Percentiles rank a stretch among this genome's conserved stretches.
These are phyloP conservation scores for Xiphydria camelus DNA, from an alignment of 2,888 invertebrate species.

Conservation along the genomic window DNA sequence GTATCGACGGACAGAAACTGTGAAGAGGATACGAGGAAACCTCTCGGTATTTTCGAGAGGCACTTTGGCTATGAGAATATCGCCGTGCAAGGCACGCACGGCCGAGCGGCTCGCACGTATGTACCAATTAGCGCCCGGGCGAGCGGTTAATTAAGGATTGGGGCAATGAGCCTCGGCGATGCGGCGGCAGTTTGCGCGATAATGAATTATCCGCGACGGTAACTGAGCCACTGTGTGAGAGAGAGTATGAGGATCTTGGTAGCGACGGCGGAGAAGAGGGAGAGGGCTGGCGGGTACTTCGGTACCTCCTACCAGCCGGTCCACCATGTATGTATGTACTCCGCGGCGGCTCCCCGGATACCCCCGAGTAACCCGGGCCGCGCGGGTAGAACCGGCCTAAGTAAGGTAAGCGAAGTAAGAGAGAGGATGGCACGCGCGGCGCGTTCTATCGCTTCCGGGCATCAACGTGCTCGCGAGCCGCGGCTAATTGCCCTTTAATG, in stretches of 20 bases:
- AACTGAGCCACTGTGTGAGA: slow-evolving; percentile 43
- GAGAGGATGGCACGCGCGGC: slow-evolving; percentile 54
- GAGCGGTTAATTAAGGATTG: slow-evolving; percentile 50
- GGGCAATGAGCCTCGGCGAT: slow-evolving; percentile 50
- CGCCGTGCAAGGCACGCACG: too few relatives aligned
- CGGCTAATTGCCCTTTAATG: slow-evolving; percentile 56
- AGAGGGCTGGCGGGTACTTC: slow-evolving; percentile 2
- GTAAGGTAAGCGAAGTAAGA: slow-evolving; percentile 21
- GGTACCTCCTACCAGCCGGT: too few relatives aligned
- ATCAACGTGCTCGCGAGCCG: slow-evolving; percentile 56
- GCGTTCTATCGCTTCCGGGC: slow-evolving; percentile 56
- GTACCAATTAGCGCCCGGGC: slow-evolving; percentile 47
- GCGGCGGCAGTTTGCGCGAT: slow-evolving; percentile 49
- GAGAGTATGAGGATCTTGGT: slow-evolving; percentile 9
- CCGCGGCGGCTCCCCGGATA: neutral
- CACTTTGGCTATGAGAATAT: too few relatives aligned
- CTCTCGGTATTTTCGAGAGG: too few relatives aligned
- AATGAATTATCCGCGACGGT: slow-evolving; percentile 47
- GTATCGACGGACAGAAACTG: too few relatives aligned
- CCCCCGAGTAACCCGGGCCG: neutral
- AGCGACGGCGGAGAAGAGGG: slow-evolving; percentile 4
- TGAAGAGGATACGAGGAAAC: too few relatives aligned
- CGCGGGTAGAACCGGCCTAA: neutral
- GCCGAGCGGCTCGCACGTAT: too few relatives aligned
- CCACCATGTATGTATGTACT: too few relatives aligned